Percentiles rank a stretch among this genome's conserved stretches.
Evolutionary conservation across 2,113 vertebrate species (phyloP).

Genomic region (Sphaerodactylus townsendi): DNA sequence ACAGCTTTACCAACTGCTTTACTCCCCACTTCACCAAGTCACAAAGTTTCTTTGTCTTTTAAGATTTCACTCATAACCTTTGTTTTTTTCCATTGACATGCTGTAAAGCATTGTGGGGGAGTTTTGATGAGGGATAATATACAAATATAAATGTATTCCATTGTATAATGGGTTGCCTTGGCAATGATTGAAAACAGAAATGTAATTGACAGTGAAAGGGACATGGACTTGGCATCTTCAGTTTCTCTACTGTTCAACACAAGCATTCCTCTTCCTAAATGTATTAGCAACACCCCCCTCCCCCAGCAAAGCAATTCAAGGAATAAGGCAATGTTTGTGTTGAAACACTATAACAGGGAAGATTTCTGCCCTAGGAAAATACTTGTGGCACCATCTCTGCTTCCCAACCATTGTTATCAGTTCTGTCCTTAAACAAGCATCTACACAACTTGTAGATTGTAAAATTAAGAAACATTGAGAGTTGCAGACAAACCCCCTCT

Average conservation of each 20-base stretch:
- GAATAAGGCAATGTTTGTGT: neutral
- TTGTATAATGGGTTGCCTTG: slow-evolving; percentile 9
- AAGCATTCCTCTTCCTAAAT: neutral
- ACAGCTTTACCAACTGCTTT: neutral
- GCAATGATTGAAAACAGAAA: neutral
- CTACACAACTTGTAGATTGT: neutral
- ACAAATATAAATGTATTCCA: slow-evolving; percentile 12
- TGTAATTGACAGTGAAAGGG: slow-evolving; percentile 11
- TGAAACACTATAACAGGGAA: neutral
- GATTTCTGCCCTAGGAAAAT: neutral
- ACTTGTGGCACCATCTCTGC: neutral
- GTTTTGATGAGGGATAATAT: neutral
- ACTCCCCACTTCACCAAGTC: no score
- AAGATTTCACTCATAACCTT: neutral
- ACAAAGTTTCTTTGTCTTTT: neutral
- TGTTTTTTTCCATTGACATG: neutral
- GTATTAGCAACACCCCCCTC: no score
- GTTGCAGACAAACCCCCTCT: no score
- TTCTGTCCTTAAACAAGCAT: slow-evolving; percentile 2
- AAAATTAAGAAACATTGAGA: neutral
- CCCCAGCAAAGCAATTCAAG: neutral
- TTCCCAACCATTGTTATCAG: neutral
- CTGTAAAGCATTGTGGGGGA: neutral
- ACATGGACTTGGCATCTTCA: neutral
- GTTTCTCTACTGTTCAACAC: neutral